A percentile compares a stretch with the other conserved stretches of the same genome.
Evolutionary conservation across 2,888 invertebrate species (phyloP).

Genomic region (Caradrina kadenii): DNA sequence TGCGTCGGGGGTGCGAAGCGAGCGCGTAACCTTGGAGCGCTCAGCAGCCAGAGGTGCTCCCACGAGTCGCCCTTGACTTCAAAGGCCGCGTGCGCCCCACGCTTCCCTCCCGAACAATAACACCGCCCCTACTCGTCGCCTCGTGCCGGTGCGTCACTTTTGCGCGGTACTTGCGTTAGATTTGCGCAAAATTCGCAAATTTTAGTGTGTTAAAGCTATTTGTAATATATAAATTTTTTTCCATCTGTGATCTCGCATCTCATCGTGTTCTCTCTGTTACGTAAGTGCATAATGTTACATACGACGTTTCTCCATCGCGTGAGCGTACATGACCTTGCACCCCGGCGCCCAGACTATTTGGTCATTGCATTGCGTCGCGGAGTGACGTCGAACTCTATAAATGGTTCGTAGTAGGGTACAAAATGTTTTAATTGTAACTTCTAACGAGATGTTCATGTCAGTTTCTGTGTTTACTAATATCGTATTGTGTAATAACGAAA

Average conservation of each 20-base stretch:
- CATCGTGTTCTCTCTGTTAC: conserved; percentile 39
- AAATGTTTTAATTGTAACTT: conserved; percentile 23
- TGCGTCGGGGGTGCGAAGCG: conserved; percentile 65
- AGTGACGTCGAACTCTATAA: conserved; percentile 39
- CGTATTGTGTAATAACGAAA: conserved; percentile 41
- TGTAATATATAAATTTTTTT: background rate
- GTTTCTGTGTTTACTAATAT: conserved; percentile 60
- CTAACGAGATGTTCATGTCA: conserved; percentile 11
- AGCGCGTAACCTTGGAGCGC: conserved; percentile 74
- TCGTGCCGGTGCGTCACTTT: conserved; percentile 52
- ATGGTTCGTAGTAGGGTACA: conserved; percentile 34
- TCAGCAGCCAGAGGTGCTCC: conserved; percentile 74
- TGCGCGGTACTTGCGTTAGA: conserved; percentile 36
- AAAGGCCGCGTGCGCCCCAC: conserved; percentile 66
- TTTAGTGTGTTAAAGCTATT: conserved; percentile 17
- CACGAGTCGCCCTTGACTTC: conserved; percentile 79
- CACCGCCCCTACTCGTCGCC: conserved; percentile 63
- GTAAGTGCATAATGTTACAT: conserved; percentile 54
- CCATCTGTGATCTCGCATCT: conserved; percentile 20
- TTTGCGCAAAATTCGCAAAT: conserved; percentile 33
- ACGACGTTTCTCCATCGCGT: conserved; percentile 26
- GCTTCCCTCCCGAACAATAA: conserved; percentile 67
- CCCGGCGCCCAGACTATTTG: conserved; percentile 44
- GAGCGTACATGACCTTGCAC: conserved; percentile 55
- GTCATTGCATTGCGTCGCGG: conserved; percentile 52